Conservation (phyloP, 2,113 vertebrate species). For the Carollia perspicillata region DNA sequence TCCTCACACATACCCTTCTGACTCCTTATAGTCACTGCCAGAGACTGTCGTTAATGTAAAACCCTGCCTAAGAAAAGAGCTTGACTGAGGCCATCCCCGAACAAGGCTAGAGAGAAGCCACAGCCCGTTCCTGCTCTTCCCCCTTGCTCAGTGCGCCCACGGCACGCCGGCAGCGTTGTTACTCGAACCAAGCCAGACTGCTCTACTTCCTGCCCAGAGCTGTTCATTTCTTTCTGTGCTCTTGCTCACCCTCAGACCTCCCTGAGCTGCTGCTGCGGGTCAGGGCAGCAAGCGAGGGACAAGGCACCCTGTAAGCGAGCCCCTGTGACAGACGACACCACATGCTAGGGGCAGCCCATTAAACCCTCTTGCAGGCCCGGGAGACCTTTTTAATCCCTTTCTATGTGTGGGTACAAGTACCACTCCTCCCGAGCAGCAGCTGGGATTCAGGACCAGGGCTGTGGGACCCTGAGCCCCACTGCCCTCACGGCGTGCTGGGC, state of each 20-base stretch:
- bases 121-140: rapidly evolving
- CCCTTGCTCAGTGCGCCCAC: rapidly evolving
- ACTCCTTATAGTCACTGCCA: not conserved
- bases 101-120: not conserved
- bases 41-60: no score
- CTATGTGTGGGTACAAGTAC: not conserved
- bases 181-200: not conserved
- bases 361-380: not conserved
- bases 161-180: rapidly evolving
- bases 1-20: not conserved
- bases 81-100: not conserved
- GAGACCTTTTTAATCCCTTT: not conserved
- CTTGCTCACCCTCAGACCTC: not conserved
- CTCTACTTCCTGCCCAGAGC: not conserved
- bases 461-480: not conserved
- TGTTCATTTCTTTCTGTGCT: rapidly evolving
- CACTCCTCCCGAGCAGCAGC: not conserved
- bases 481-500: not conserved
- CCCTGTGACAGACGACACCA: not conserved
- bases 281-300: not conserved
- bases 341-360: not conserved
- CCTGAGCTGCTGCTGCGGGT: not conserved
- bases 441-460: not conserved
- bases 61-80: not conserved
- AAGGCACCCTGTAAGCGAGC: not conserved